Percentiles rank a stretch among this genome's conserved stretches.
Evolutionary conservation across 2,797 vertebrate genomes (phyloP).

Genomic region (Sus cebifrons): DNA sequence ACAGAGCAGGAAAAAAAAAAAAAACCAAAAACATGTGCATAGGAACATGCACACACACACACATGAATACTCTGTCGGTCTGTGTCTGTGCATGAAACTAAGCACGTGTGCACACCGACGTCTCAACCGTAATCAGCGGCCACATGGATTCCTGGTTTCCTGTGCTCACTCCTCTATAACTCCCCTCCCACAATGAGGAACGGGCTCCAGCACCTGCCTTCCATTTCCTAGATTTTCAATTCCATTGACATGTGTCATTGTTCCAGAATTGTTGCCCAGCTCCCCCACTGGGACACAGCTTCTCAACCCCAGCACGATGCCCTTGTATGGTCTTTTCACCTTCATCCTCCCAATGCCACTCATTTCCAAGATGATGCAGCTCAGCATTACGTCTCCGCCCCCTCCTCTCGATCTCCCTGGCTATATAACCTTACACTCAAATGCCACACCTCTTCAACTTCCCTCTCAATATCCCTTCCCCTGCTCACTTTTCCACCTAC

Average conservation of each 20-base stretch:
- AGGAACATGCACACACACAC: no score
- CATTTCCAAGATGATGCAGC: fast-evolving
- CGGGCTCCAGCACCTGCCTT: neutral
- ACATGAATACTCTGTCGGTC: neutral
- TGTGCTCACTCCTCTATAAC: neutral
- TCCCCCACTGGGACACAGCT: neutral
- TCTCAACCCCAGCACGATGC: fast-evolving
- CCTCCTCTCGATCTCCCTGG: no score
- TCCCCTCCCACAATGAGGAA: neutral
- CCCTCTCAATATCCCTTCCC: neutral
- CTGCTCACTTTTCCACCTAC: fast-evolving
- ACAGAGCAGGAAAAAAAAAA: neutral
- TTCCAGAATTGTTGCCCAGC: neutral
- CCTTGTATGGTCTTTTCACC: neutral
- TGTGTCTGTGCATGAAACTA: no score
- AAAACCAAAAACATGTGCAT: neutral
- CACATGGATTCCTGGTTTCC: neutral
- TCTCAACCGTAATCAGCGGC: fast-evolving
- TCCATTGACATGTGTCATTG: fast-evolving
- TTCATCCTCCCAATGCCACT: fast-evolving
- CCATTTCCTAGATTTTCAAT: fast-evolving
- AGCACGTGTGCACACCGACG: no score
- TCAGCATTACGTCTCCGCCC: fast-evolving
- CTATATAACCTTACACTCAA: fast-evolving
- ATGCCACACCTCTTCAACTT: neutral